Evolutionary conservation across 2,888 invertebrate species (phyloP), one percentile per base, ranked within the genome.

Genomic region (Thelaira solivaga): DNA sequence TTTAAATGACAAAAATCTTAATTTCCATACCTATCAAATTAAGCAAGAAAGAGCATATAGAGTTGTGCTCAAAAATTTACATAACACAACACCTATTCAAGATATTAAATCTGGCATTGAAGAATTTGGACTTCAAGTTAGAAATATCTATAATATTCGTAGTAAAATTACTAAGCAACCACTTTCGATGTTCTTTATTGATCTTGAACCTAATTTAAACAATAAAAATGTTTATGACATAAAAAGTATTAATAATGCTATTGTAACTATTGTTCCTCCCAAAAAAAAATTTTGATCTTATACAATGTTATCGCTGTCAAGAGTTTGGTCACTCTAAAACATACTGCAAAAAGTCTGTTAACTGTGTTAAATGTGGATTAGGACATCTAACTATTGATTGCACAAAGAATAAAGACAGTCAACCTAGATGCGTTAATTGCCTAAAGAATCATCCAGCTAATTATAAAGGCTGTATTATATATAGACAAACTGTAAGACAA

Each of bases 1-100:
- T 29, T 16, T 51, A 24, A 65, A 53, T 11, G 36, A 22, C 11
- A 57, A 69, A 59, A 57, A 43, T n/a, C 31, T 59, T 16, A 43
- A 31, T 1, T 69, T 59, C 51, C 69, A 65, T 26, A 73, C 57
- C 10, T 67, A 59, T 13, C 45, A 74, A 31, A 18, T 67, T 10
- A 64, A 76, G 36, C 59, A 64, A 13, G 64, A 69, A 62, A 64
- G 62, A 49, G 45, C 75, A 13, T 68, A 68, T 45, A 61, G 75
- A 39, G 55, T 62, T 8, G 62, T 64, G 11, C 20, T 69, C n/a
- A 69, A 76, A 57, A 69, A 59, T 43, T 24, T 69, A 5, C 75
- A 43, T 24, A 41, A 22, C n/a, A 36, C 75, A 47, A 68, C 68
- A 5, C 51, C 49, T 11, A 24, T 22, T 6, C 11, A 18, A 4